These are phyloP conservation scores for Chelonoidis abingdonii DNA, from an alignment of 2,113 vertebrate species.

Conservation along the genomic window DNA sequence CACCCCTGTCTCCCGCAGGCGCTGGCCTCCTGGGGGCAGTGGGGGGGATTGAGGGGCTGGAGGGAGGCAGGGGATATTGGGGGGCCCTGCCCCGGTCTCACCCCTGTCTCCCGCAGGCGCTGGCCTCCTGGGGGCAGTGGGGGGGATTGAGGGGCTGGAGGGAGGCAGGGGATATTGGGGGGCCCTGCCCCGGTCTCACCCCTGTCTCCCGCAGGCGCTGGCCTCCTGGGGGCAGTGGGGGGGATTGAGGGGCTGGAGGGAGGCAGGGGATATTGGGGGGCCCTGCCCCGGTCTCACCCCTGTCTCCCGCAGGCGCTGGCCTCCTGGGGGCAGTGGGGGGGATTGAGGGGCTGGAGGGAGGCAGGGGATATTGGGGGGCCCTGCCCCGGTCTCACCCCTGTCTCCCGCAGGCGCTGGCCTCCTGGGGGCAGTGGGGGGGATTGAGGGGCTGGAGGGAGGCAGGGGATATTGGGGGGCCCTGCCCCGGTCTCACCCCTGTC, in stretches of 20 bases:
- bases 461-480: not conserved
- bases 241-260: not conserved
- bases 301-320: slow-evolving; percentile 70
- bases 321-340: slow-evolving; percentile 51
- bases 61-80: no score
- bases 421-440: slow-evolving; percentile 59
- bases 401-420: slow-evolving; percentile 67
- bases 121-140: no score
- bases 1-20: slow-evolving; percentile 18
- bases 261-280: not conserved
- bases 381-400: no score
- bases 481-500: no score
- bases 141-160: no score
- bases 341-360: no score
- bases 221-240: slow-evolving; percentile 74
- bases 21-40: slow-evolving; percentile 74
- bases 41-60: no score
- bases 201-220: slow-evolving; percentile 68
- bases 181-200: no score
- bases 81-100: no score
- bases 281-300: no score
- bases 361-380: not conserved
- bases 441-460: accelerated
- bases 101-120: no score
- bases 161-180: not conserved